Percentiles rank a stretch among this genome's conserved stretches.
phyloP scores from a whole-genome alignment of 2,113 vertebrate genomes.

The Ptilorrhoa leucosticta region DNA sequence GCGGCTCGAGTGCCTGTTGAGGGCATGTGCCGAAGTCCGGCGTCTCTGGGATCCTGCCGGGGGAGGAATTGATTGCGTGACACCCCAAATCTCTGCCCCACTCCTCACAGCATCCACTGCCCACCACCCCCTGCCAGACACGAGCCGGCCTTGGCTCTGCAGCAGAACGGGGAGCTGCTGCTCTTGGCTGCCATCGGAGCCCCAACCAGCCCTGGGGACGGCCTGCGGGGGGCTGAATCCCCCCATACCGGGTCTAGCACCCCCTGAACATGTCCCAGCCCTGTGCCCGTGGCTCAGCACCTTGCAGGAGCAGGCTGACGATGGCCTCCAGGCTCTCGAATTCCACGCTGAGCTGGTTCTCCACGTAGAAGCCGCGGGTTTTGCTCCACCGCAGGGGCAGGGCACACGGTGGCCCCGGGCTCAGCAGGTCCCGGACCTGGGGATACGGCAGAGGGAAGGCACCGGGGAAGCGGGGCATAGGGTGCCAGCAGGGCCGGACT shows the following conservation, averaged over 20 bases:
- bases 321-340: constrained; percentile 64
- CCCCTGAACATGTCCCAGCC: not conserved
- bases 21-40: constrained; percentile 63
- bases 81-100: accelerated
- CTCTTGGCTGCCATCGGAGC: not conserved
- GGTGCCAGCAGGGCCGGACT: not conserved
- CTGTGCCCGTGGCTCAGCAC: not conserved
- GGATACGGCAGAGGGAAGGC: accelerated
- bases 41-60: constrained; percentile 67
- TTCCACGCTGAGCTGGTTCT: constrained; percentile 67
- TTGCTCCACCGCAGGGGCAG: constrained; percentile 76
- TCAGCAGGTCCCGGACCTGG: constrained; percentile 75
- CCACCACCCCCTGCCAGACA: not conserved
- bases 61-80: accelerated
- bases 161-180: not conserved
- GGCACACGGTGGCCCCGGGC: not conserved
- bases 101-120: not conserved
- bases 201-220: accelerated
- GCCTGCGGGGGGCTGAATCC: accelerated
- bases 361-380: constrained; percentile 71
- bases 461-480: accelerated
- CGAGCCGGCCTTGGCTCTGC: not conserved
- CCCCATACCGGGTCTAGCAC: accelerated
- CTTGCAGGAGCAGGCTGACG: constrained; percentile 67
- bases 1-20: constrained; percentile 77